These are phyloP conservation scores for Tubulanus polymorphus DNA, from an alignment of 2,888 invertebrate genomes.

Conservation along the genomic window DNA sequence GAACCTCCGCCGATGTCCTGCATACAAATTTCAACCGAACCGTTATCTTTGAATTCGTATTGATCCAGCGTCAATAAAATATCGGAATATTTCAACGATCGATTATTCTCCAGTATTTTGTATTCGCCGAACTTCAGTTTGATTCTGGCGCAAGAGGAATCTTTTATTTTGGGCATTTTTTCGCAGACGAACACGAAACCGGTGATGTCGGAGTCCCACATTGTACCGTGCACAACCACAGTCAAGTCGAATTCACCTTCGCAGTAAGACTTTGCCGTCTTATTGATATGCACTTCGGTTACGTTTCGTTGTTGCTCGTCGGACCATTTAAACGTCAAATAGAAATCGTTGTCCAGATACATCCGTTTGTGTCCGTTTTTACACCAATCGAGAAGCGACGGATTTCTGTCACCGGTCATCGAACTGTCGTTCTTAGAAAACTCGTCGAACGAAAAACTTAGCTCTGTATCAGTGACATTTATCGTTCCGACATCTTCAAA, in stretches of 20 bases:
- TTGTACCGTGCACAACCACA: conserved; percentile 24
- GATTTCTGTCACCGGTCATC: not conserved
- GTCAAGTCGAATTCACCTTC: conserved; percentile 33
- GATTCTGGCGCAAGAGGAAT: conserved; percentile 28
- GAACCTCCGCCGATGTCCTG: conserved; percentile 9
- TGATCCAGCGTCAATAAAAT: no score
- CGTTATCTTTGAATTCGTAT: no score
- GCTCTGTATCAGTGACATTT: not conserved
- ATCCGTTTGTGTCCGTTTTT: not conserved
- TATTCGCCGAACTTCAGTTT: conserved; percentile 25
- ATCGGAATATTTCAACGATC: conserved; percentile 19
- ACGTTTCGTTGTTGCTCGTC: no score
- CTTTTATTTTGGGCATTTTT: conserved; percentile 26
- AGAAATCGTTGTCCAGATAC: not conserved
- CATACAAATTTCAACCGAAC: conserved; percentile 29
- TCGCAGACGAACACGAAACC: conserved; percentile 35
- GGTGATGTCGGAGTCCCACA: conserved; percentile 16
- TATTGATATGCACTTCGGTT: conserved; percentile 25
- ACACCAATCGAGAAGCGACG: not conserved
- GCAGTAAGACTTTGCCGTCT: conserved; percentile 21
- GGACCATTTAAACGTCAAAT: no score
- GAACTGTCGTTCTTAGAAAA: not conserved
- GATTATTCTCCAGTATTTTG: conserved; percentile 22
- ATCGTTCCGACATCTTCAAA: not conserved
- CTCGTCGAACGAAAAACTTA: no score